phyloP scores from a whole-genome alignment of 2,113 vertebrate genomes.

The Dromaius novaehollandiae region DNA sequence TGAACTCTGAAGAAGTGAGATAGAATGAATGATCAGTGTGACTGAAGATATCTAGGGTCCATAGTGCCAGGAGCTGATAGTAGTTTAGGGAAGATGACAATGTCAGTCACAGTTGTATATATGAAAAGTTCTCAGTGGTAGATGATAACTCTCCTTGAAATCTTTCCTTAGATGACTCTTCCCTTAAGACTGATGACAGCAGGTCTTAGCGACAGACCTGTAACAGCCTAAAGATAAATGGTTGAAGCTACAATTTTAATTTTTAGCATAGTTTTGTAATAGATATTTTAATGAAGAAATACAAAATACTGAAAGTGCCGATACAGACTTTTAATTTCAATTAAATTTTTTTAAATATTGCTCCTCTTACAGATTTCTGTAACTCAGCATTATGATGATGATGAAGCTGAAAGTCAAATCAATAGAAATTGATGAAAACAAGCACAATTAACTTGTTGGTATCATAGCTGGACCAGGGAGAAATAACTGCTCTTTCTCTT shows the following conservation, averaged over 20 bases:
- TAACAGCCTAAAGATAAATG: neutral
- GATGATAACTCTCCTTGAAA: neutral
- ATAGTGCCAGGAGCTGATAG: neutral
- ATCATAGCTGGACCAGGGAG: neutral
- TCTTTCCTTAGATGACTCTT: neutral
- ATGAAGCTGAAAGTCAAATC: neutral
- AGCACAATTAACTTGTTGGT: neutral
- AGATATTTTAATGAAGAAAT: neutral
- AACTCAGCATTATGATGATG: neutral
- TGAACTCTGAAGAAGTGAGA: neutral
- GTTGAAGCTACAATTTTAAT: neutral
- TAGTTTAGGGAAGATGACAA: neutral
- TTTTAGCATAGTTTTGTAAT: neutral
- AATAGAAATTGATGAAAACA: neutral
- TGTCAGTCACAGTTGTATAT: neutral
- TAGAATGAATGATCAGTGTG: neutral
- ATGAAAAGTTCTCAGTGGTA: neutral
- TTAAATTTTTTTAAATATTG: neutral
- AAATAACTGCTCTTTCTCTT: neutral
- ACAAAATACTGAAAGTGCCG: neutral
- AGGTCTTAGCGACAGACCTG: neutral
- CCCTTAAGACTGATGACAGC: neutral
- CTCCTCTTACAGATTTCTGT: neutral
- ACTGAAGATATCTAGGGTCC: neutral
- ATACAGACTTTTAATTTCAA: neutral